Evolutionary conservation across 2,113 vertebrate species (phyloP), one percentile per base, ranked within the genome.

Genomic region (Struthio camelus): DNA sequence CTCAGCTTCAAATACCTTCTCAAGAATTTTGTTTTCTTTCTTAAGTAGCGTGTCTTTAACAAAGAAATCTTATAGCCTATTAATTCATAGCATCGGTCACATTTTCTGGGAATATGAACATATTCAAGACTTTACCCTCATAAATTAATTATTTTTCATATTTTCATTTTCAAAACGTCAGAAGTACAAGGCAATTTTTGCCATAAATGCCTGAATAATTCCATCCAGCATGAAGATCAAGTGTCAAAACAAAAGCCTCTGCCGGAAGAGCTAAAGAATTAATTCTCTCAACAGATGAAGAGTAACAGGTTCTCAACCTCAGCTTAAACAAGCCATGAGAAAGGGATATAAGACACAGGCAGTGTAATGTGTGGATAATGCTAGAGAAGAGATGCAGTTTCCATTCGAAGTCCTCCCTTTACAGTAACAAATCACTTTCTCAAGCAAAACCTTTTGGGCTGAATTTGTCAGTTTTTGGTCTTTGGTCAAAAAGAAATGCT

Each of bases 311-410:
- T 91, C 92, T 94, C 93, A 94, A 71, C 64, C 51, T 86, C 42
- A 85, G 50, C 66, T 92, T 87, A 93, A 95, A 93, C 89, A 94
- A 91, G 28, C 36, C 78, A 89, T 65, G 38, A 56, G 73, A 90
- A 80, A 81, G 24, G 15, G 53, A 89, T 62, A 46, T 84, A 87
- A 72, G 14, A 85, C 67, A 87, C 18, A 85, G 81, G 66, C 22
- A 87, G 11, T 19, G 27, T 8, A 84, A 24, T 10, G 62, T 1
- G 2, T 40, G 58, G 73, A 78, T 78, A 80, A 83, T 27, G 25
- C 25, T 81, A 86, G 78, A 72, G 42, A 81, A 80, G 56, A 89
- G 32, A 65, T 14, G 28, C 10, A 93, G 75, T 87, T 85, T 92
- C 32, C 16, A 62, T 53, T 92, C 79, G 56, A 85, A 70, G 86